Evolutionary conservation across 2,888 invertebrate species (phyloP).

Genomic region (Drosophila emarginata): DNA sequence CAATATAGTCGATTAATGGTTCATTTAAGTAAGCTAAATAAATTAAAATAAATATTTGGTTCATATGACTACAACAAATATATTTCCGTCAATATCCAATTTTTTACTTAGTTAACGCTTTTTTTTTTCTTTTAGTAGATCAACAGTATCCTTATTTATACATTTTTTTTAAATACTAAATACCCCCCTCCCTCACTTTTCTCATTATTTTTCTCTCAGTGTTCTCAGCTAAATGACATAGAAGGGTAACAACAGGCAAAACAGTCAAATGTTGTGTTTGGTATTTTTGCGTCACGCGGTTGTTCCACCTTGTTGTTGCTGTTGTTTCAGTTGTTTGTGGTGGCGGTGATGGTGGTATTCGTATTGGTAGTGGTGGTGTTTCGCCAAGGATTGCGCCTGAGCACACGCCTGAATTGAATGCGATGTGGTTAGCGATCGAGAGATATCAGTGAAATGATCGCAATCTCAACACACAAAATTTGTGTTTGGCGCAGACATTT

Average conservation of each 20-base stretch:
- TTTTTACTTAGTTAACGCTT: too few relatives aligned
- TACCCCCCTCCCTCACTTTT: too few relatives aligned
- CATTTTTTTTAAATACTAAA: too few relatives aligned
- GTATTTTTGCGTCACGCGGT: conserved; percentile 80
- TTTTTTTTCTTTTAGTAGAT: too few relatives aligned
- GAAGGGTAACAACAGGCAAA: conserved; percentile 54
- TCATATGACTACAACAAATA: too few relatives aligned
- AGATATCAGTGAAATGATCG: conserved; percentile 75
- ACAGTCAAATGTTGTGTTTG: conserved; percentile 65
- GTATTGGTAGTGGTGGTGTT: conserved; percentile 26
- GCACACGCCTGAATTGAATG: conserved; percentile 77
- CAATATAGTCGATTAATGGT: too few relatives aligned
- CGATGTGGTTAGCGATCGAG: conserved; percentile 45
- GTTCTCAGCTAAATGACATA: conserved; percentile 50
- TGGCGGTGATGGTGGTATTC: neutral
- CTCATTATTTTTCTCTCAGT: conserved; percentile 45
- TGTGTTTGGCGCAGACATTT: conserved; percentile 77
- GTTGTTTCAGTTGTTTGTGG: conserved; percentile 36
- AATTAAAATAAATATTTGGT: too few relatives aligned
- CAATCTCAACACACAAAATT: conserved; percentile 76
- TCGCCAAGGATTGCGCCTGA: conserved; percentile 63
- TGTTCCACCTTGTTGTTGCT: conserved; percentile 47
- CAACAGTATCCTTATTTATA: too few relatives aligned
- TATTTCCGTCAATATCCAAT: too few relatives aligned
- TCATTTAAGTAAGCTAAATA: too few relatives aligned